Percentiles rank a stretch among this genome's conserved stretches.
These are phyloP conservation scores for Lysiphlebus fabarum DNA, from an alignment of 1,140 invertebrate genomes.

Conservation along the genomic window DNA sequence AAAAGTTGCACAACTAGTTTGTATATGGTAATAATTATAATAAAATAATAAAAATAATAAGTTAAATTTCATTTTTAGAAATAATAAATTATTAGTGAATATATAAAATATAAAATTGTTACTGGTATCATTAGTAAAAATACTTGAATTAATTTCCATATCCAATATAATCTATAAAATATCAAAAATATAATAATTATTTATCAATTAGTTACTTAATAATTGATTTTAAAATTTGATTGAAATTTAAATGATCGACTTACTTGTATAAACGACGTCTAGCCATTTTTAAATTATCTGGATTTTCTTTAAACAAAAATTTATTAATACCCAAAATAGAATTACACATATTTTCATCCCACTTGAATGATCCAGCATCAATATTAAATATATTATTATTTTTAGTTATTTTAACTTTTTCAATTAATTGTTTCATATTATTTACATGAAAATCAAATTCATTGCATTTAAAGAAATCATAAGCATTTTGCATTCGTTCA, in stretches of 20 bases:
- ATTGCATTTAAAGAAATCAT: conserved; percentile 83
- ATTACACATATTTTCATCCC: conserved; percentile 66
- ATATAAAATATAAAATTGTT: conserved; percentile 29
- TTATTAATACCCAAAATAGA: conserved; percentile 78
- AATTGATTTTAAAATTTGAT: no score
- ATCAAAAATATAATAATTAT: conserved; percentile 1
- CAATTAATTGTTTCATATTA: conserved; percentile 70
- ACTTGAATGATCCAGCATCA: conserved; percentile 61
- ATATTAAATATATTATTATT: conserved; percentile 64
- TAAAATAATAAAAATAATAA: no score
- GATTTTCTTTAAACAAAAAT: conserved; percentile 74
- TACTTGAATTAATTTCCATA: conserved; percentile 42
- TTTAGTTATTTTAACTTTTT: conserved; percentile 56
- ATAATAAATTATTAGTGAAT: no score
- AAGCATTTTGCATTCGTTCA: conserved; percentile 69
- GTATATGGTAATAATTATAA: no score
- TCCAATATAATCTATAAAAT: conserved; percentile 48
- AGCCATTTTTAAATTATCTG: conserved; percentile 63
- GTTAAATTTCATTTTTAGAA: no score
- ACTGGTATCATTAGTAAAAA: conserved; percentile 41
- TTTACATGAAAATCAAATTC: conserved; percentile 83
- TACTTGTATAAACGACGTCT: conserved; percentile 67
- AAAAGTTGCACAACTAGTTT: no score
- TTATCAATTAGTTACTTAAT: no score
- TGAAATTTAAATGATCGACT: no score